Evolutionary conservation across 2,113 vertebrate species (phyloP).

Genomic region (Chlorocebus sabaeus): DNA sequence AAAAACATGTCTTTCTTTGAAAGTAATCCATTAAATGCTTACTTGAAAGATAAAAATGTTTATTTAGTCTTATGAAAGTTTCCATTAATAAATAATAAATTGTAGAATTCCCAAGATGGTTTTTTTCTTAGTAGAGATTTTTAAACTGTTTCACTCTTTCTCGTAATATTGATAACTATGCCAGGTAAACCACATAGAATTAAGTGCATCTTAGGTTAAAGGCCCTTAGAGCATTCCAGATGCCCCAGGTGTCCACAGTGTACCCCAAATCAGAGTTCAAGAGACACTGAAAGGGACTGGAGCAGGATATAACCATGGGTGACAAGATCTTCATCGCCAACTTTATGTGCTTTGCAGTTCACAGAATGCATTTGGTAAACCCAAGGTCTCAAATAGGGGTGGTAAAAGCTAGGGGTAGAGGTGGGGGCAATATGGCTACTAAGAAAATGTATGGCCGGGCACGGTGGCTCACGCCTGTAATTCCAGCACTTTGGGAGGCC

Average conservation of each 20-base stretch:
- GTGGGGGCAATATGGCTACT: not conserved
- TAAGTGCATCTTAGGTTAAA: not conserved
- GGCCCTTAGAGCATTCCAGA: not conserved
- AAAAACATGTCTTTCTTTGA: slow-evolving; percentile 31
- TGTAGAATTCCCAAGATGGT: not conserved
- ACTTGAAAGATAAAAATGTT: slow-evolving; percentile 42
- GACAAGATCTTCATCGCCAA: not conserved
- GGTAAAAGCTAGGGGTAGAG: not conserved
- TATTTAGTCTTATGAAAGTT: slow-evolving; percentile 2
- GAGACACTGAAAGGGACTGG: not conserved
- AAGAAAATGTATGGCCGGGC: not conserved
- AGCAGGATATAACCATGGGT: not conserved
- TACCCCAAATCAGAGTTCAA: not conserved
- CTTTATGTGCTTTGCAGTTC: not conserved
- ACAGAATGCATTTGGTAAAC: not conserved
- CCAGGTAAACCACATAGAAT: not conserved
- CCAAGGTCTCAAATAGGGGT: not conserved
- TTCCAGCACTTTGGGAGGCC: too few relatives aligned
- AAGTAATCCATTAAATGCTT: slow-evolving; percentile 11
- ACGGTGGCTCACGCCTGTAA: too few relatives aligned
- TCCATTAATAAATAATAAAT: not conserved
- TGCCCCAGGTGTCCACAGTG: not conserved
- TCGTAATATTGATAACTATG: not conserved
- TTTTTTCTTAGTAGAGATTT: not conserved
- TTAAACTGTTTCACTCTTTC: not conserved